Evolutionary conservation across 2,797 vertebrate species (phyloP).

Genomic region (Nasua narica): DNA sequence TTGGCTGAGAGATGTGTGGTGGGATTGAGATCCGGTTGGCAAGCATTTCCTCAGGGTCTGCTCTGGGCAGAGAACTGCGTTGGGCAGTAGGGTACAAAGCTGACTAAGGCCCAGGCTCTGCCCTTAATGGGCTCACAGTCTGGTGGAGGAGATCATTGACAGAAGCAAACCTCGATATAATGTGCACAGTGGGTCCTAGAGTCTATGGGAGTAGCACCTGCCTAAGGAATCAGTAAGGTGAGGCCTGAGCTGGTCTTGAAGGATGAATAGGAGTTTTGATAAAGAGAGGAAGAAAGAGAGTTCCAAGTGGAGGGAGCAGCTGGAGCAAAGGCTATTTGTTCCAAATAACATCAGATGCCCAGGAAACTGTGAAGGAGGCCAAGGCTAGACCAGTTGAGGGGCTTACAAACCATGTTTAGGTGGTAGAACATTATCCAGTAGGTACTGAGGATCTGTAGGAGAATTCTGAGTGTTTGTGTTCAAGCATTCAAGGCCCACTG

Average conservation of each 20-base stretch:
- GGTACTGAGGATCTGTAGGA: not conserved
- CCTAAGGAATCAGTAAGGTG: not conserved
- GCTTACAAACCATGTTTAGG: not conserved
- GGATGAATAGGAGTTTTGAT: not conserved
- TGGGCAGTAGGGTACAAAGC: not conserved
- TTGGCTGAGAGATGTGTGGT: not conserved
- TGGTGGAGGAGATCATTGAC: not conserved
- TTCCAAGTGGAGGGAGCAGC: not conserved
- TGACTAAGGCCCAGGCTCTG: not conserved
- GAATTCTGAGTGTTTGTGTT: constrained; percentile 12
- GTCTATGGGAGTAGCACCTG: not conserved
- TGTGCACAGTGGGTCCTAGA: not conserved
- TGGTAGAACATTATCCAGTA: constrained; percentile 4
- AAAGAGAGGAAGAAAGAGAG: not conserved
- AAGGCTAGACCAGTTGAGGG: not conserved
- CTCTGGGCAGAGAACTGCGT: not conserved
- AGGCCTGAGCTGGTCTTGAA: constrained; percentile 24
- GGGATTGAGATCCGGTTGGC: not conserved
- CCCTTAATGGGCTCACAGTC: not conserved
- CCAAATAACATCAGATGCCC: not conserved
- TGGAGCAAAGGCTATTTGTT: constrained; percentile 18
- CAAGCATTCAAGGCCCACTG: not conserved
- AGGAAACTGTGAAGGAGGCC: not conserved
- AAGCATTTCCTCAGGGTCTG: not conserved
- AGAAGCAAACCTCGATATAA: constrained; percentile 17